These are phyloP conservation scores for Pygoscelis antarcticus DNA, from an alignment of 2,113 vertebrate species.

Conservation along the genomic window DNA sequence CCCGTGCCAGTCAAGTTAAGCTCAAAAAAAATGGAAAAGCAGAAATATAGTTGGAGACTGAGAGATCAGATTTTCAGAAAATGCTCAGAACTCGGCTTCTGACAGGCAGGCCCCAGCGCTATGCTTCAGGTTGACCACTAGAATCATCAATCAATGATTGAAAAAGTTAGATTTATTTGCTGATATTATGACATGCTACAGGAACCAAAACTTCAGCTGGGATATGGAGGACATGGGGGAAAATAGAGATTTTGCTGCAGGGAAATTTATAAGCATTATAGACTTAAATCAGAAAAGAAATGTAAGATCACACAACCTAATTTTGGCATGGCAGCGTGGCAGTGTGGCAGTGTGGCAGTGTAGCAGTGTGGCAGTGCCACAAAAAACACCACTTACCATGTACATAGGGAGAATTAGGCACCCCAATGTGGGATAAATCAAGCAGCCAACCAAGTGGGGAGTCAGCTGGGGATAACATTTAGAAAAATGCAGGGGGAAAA, in stretches of 20 bases:
- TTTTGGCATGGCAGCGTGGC: neutral
- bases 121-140: neutral
- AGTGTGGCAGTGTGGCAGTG: too few relatives aligned
- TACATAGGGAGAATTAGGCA: neutral
- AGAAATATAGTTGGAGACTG: neutral
- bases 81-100: neutral
- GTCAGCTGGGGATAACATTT: neutral
- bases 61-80: neutral
- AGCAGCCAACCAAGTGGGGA: neutral
- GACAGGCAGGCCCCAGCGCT: neutral
- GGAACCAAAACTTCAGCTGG: neutral
- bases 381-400: neutral
- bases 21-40: neutral
- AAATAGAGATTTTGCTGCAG: neutral
- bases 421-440: neutral
- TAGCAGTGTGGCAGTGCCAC: neutral
- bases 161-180: conserved; percentile 15
- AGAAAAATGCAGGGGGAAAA: neutral
- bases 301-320: neutral
- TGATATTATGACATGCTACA: neutral
- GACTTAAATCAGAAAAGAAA: neutral
- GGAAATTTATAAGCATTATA: neutral
- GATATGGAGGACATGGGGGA: neutral
- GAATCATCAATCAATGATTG: neutral
- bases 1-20: neutral